Evolutionary conservation across 2,888 invertebrate species (phyloP), one percentile per base, ranked within the genome.

Genomic region (Caenorhabditis angaria): DNA sequence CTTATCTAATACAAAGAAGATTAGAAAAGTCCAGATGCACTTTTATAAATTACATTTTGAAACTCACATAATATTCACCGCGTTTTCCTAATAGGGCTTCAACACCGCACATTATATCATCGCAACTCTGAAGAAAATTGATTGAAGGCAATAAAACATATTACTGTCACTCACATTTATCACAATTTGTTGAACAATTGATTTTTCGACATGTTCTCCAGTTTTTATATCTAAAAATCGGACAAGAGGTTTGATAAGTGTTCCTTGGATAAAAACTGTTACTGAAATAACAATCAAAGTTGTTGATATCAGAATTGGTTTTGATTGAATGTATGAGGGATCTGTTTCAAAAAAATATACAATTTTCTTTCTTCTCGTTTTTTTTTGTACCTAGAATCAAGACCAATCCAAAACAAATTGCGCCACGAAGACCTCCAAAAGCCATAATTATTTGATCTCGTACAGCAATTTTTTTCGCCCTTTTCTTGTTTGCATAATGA

Each of bases 261-360:
- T 96, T 72, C 97, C 97, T 91, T 97, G 97, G 85, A 97, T 91
- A 89, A 99, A 97, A n/a, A 97, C 97, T 2, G 99, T 97, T 90
- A 97, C 97, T 88, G 97, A 94, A 84, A 99, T 94, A 78, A 97
- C 94, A 58, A 95, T 93, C 85, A 97, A 94, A 1, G 97, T 97
- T 1, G 97, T 95, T 25, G 97, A 97, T 79, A 96, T 93, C 89
- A 97, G 95, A 93, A 97, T 95, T n/a, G 93, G 93, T 88, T 95
- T 94, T 62, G 93, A 91, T 70, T 92, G 92, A 65, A 97, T 93
- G 77, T 93, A 91, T 66, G 91, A 90, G 5, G 55, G 55, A 56
- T 76, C 80, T 24, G 6, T n/a, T n/a, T n/a, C 14, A 22, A 55
- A 24, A 22, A 2, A 25, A n/a, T n/a, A n/a, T n/a, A n/a, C n/a